Evolutionary conservation across 2,888 invertebrate species (phyloP).

Genomic region (Eubasilissa splendida): DNA sequence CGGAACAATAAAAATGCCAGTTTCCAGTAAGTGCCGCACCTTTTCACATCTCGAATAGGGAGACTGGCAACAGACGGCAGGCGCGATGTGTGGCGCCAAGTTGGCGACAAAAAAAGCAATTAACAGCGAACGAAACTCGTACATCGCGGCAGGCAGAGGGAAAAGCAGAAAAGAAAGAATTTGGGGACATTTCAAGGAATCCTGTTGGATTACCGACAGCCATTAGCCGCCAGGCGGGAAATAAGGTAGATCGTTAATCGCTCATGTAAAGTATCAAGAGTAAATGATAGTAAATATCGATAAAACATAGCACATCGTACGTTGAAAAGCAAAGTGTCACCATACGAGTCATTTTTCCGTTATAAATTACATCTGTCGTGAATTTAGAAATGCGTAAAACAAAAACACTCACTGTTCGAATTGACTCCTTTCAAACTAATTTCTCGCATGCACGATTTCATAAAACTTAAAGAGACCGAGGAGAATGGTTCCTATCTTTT

Average conservation of each 20-base stretch:
- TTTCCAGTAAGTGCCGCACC: neutral
- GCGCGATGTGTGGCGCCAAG: conserved; percentile 30
- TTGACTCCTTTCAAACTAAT: no score
- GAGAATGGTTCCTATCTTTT: no score
- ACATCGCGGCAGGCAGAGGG: neutral
- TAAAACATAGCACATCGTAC: neutral
- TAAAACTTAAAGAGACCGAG: no score
- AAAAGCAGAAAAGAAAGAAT: conserved; percentile 9
- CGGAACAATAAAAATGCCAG: neutral
- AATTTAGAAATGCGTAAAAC: no score
- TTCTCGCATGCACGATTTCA: no score
- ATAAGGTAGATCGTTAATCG: no score
- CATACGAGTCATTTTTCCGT: no score
- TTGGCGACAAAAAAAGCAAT: conserved; percentile 28
- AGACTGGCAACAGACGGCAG: conserved; percentile 13
- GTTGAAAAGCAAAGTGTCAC: no score
- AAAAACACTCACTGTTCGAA: no score
- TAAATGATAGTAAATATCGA: neutral
- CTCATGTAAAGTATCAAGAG: neutral
- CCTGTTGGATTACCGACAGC: neutral
- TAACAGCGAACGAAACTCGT: neutral
- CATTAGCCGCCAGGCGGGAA: no score
- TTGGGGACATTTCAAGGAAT: conserved; percentile 8
- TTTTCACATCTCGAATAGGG: neutral
- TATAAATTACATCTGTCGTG: no score